A percentile compares a stretch with the other conserved stretches of the same genome.
These are phyloP conservation scores for Calephelis nemesis DNA, from an alignment of 1,140 invertebrate species.

Conservation along the genomic window DNA sequence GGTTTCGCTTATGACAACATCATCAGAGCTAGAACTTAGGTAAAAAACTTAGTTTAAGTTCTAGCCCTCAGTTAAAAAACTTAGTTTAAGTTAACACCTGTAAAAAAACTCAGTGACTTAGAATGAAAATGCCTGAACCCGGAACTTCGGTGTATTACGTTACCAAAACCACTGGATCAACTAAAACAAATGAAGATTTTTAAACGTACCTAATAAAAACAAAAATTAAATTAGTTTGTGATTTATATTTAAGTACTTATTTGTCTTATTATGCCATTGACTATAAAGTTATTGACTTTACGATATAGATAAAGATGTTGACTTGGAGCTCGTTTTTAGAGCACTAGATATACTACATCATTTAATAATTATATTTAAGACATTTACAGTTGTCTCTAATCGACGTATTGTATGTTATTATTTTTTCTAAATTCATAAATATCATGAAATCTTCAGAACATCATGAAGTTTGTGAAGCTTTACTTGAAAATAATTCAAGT, in stretches of 20 bases:
- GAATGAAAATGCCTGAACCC: too few relatives aligned
- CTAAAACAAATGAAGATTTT: too few relatives aligned
- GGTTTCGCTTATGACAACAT: too few relatives aligned
- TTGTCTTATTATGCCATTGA: slow-evolving; percentile 28
- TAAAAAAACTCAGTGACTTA: too few relatives aligned
- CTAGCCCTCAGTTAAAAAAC: too few relatives aligned
- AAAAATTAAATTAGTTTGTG: too few relatives aligned
- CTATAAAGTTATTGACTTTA: slow-evolving; percentile 49
- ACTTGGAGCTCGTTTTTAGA: slow-evolving; percentile 38
- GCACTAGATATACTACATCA: slow-evolving; percentile 5
- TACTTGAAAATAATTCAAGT: background rate
- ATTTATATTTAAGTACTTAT: slow-evolving; percentile 9
- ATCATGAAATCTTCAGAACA: slow-evolving; percentile 5
- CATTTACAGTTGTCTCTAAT: background rate
- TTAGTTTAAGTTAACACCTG: too few relatives aligned
- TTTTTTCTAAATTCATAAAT: background rate
- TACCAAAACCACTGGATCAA: too few relatives aligned
- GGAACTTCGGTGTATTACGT: too few relatives aligned
- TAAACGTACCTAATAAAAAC: too few relatives aligned
- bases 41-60: too few relatives aligned
- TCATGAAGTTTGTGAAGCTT: background rate
- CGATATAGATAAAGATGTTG: slow-evolving; percentile 64
- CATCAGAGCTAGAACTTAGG: too few relatives aligned
- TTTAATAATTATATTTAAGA: background rate
- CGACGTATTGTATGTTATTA: background rate